Evolutionary conservation across 2,797 vertebrate genomes (phyloP), one percentile per base, ranked within the genome.

Genomic region (Knipowitschia caucasica): DNA sequence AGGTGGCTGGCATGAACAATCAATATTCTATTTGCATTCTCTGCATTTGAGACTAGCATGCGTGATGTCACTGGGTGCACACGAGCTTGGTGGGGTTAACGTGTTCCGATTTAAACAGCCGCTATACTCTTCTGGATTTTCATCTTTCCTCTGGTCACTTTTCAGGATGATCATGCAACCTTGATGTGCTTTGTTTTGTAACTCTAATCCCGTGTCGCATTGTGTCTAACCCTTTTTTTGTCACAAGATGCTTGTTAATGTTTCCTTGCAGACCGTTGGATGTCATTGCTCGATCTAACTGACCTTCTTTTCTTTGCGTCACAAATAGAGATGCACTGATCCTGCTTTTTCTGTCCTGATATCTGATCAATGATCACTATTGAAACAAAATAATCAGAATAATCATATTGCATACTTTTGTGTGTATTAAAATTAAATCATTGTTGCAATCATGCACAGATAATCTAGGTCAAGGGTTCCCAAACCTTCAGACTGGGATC

Each of bases 1-100:
- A 92, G 90, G 91, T 95, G 89, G 90, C 86, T 90, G 83, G 81
- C 83, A 86, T 84, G 75, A 74, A 67, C 66, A 70, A 50, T 68
- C 71, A 2, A 62, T 56, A 56, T 26, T 60, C 15, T 33, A 45
- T 73, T 46, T 58, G 56, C 46, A 24, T 34, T 63, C n/a, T 0
- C 17, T 15, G 59, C 40, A 64, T 44, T 67, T 67, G 69, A 77
- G 78, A 82, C 75, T 71, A 71, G 84, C 87, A 78, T 77, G 68
- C 67, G 0, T 53, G 15, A 59, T n/a, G n/a, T n/a, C n/a, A 58
- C 23, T 2, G 62, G 62, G 73, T 62, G 43, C 63, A 73, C 50
- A 7, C 63, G 4, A 59, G 35, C 21, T 46, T 61, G 24, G 40
- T 11, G 23, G 12, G 51, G 29, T 9, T 71, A 62, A 43, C 26